Base-by-base conservation (phyloP, 2,797 vertebrate species). In the Calcarius lapponicus region DNA sequence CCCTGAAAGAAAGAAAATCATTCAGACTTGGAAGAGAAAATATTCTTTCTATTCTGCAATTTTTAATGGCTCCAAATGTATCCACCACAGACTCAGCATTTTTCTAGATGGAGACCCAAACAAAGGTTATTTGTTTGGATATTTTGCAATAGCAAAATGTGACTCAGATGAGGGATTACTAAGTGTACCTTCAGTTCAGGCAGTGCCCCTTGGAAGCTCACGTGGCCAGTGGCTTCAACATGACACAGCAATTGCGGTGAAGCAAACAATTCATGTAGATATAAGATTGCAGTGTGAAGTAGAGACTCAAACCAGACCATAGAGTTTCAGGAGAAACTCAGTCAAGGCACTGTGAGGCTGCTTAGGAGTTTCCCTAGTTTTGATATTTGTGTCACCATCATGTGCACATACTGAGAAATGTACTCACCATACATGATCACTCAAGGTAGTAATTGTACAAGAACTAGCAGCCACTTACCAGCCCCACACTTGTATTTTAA, bases 61-160 rank as follows among this genome's bases (percentile, higher is more conserved):
- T 88, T 87, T 70, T 58, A 76, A 69, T 28, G 18, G 29, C 25
- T 76, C 42, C 53, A 74, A 47, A 61, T 11, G 2, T 15, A 69
- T 40, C 56, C 45, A 40, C 36, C 45, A 34, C 62, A 75, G 74
- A 84, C 34, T 78, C 45, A 5, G 48, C 1, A 0, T 26, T 42
- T 73, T 94, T 93, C 71, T 53, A 4, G 13, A 86, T 12, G 13
- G 64, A 92, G 65, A 76, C 32, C 28, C 36, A 83, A 80, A 94
- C 72, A 95, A 94, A 95, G 79, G 79, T 88, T 70, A 86, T 31
- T 93, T 96, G 91, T 95, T 48, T 45, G 34, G 36, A 29, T 74
- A 57, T 94, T 95, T 89, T 92, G 88, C 83, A 93, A 92, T 40
- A 87, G 45, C 17, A 67, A 58, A 95, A 22, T 0, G 29, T 92